phyloP scores from a whole-genome alignment of 2,113 vertebrate genomes.

The Trogon surrucura region DNA sequence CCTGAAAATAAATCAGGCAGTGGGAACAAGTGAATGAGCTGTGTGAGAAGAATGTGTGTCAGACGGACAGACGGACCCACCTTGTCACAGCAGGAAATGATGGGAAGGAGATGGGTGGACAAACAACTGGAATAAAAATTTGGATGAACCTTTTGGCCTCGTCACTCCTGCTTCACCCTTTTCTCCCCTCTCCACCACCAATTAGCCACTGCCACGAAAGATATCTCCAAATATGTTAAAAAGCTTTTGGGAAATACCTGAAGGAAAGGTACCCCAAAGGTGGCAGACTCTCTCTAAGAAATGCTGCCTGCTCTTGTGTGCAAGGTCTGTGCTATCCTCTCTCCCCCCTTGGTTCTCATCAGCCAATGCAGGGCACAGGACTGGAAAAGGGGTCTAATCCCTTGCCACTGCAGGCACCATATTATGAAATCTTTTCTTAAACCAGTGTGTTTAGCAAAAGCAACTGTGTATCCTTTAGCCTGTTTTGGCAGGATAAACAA shows the following conservation, averaged over 20 bases:
- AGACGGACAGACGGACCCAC: background rate
- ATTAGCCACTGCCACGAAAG: background rate
- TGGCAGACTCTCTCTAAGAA: background rate
- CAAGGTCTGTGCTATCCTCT: background rate
- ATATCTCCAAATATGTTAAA: background rate
- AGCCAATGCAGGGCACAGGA: background rate
- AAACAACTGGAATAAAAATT: slow-evolving; percentile 5
- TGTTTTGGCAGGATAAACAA: background rate
- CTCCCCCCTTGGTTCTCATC: background rate
- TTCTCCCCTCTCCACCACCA: background rate
- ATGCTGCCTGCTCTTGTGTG: background rate
- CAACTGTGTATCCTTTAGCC: background rate
- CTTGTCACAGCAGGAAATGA: slow-evolving; percentile 7
- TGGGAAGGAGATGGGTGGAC: slow-evolving; percentile 17
- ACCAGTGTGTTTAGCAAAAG: background rate
- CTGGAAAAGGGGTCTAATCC: background rate
- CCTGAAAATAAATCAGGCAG: slow-evolving; percentile 44
- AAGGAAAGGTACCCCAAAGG: background rate
- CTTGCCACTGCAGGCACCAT: background rate
- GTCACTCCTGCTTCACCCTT: background rate
- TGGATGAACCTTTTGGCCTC: background rate
- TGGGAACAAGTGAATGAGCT: slow-evolving; percentile 53
- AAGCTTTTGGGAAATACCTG: background rate
- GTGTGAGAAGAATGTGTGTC: background rate
- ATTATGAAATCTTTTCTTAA: background rate